Evolutionary conservation across 2,888 invertebrate genomes (phyloP), one percentile per base, ranked within the genome.

Genomic region (Eulithis prunata): DNA sequence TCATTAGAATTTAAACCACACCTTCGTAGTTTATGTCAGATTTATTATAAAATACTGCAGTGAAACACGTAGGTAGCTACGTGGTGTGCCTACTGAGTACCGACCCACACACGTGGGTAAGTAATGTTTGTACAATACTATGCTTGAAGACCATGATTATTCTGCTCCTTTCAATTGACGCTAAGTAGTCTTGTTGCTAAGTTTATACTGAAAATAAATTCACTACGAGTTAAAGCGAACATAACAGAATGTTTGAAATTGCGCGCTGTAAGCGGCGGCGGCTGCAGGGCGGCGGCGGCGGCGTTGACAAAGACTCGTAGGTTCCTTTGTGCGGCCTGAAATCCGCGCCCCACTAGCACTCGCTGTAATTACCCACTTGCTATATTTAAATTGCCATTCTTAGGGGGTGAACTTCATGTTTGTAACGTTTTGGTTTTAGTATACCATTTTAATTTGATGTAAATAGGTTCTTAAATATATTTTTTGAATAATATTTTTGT

Each of bases 341-440:
- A 6, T 12, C 51, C 45, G 10, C 41, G 57, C 38, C 55, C 57
- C 54, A 11, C 21, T 38, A 36, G 56, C 64, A 55, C 59, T 55
- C 53, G 47, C 47, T 8, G 38, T 67, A 60, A 63, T 60, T 67
- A 47, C 61, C 53, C 68, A 64, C 57, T 68, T 64, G 63, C 57
- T 57, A 64, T 57, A 64, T 64, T 61, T 57, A 43, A 61, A 60
- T 57, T 64, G 49, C 45, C 54, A 47, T 63, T 43, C 53, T n/a
- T 51, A 61, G 57, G 61, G 57, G 49, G 32, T 43, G 21, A 57
- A 64, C 45, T 54, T 59, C 14, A 47, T 54, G 56, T 57, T 60
- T 28, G 21, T 49, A 57, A 57, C 28, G 14, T 21, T 49, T 49
- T 49, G 21, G 21, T 10, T 47, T n/a, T 21, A 7, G 2, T 46